Evolutionary conservation across 2,113 vertebrate genomes (phyloP), one percentile per base, ranked within the genome.

Genomic region (Leptocoma aspasia): DNA sequence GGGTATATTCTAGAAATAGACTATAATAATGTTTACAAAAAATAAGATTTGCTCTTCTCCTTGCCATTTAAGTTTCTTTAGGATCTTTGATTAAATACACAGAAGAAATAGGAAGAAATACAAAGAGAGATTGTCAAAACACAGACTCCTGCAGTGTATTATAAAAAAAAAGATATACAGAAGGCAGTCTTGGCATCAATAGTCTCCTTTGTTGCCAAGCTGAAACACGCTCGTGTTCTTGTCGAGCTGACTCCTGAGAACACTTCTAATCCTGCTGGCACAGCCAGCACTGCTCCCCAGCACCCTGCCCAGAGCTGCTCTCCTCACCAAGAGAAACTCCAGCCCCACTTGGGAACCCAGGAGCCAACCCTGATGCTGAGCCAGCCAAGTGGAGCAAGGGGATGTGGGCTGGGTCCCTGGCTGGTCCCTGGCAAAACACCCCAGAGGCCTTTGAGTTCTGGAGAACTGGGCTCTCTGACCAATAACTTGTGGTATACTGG

Each of bases 171-270:
- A 90, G 42, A 72, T 14, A 47, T 19, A 66, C 63, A 93, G 79
- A 94, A 92, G 90, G 54, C 85, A 95, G 31, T 39, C 39, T 82
- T 95, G 86, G 90, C 94, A 87, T 82, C 77, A 75, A 68, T 72
- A 79, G 27, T 66, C 18, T 68, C 39, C 75, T 89, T 69, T 82
- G 73, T 82, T 95, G 93, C 93, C 95, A 93, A 86, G 64, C 61
- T 90, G 80, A 95, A 94, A 63, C 72, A 50, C 2, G 2, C 41
- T 86, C 16, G 2, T 72, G 66, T 86, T 92, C 80, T 65, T 84
- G 88, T 95, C 92, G 92, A 49, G 80, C 72, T 50, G 87, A 57
- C 68, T 95, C 84, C 84, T 75, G 79, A 94, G 71, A 88, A 57
- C 31, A 16, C n/a, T 70, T 56, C 70, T 87, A n/a, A 72, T 70